Evolutionary conservation across 1,140 invertebrate genomes (phyloP), one percentile per base, ranked within the genome.

Genomic region (Anoplophora glabripennis): DNA sequence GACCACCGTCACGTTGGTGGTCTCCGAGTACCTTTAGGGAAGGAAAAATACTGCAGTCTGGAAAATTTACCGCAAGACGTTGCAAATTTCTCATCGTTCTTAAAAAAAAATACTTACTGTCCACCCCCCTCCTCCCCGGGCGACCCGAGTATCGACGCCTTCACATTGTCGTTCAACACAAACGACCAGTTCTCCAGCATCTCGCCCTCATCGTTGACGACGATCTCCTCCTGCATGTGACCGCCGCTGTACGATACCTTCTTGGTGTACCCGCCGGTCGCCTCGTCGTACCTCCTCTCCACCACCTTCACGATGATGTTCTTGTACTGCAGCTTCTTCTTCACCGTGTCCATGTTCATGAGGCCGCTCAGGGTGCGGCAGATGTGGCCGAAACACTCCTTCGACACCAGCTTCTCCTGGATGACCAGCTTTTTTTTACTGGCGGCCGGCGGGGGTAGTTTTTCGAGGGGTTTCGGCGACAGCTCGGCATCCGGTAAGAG

Each of bases 281-380:
- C 36, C 1, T 36, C 35, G n/a, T 60, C 18, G 37, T 38, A 59
- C n/a, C 41, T 61, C 48, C 55, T 61, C 45, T 69, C 59, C 5
- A 64, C 37, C 0, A 69, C 47, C 15, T 59, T 65, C 14, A 65
- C 40, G 7, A 59, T 34, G 35, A 65, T 45, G 5, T 34, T 61
- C 38, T 44, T 59, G 38, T 65, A 44, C 12, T 42, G 21, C 42
- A 70, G 47, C 47, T 70, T 68, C 34, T 57, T 64, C 18, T 59
- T 35, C 1, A 70, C 59, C 9, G 45, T 62, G 1, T 70, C 64
- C 57, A 64, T 64, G n/a, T 64, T 53, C 68, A 70, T 68, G 10
- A 70, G 42, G 34, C 62, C 64, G 4, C 47, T 28, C 18, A 70
- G 14, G 7, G 64, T 68, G 40, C 52, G 59, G 0, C 57, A 48